Percentiles rank a stretch among this genome's conserved stretches.
Conservation (phyloP, 1,140 invertebrate genomes). For the Drosophila varians region DNA sequence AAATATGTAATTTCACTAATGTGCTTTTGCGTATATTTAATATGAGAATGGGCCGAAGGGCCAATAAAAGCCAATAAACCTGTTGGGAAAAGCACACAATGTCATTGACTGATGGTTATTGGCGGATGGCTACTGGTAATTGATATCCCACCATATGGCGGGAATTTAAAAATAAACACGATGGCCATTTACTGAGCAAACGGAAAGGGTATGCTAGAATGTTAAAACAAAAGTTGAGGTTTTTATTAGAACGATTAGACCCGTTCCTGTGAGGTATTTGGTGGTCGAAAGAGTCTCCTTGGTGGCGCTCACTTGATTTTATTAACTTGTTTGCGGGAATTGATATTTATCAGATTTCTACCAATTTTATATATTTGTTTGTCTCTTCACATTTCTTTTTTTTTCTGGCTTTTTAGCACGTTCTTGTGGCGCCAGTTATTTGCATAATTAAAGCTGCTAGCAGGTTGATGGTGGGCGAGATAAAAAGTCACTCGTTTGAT, state of each 20-base stretch:
- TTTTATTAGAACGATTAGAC: background rate
- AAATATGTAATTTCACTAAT: constrained; percentile 2
- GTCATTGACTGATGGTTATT: constrained; percentile 26
- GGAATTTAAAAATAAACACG: constrained; percentile 23
- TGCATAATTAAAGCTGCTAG: constrained; percentile 70
- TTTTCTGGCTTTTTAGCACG: constrained; percentile 44
- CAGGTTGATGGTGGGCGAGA: constrained; percentile 48
- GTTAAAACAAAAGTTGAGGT: background rate
- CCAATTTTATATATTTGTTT: constrained; percentile 25
- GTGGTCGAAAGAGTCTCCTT: background rate
- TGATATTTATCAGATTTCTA: constrained; percentile 58
- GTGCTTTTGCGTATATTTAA: background rate
- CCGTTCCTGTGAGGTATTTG: constrained; percentile 2
- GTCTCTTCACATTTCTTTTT: background rate
- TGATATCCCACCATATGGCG: constrained; percentile 29
- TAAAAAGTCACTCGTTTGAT: constrained; percentile 45
- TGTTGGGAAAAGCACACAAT: constrained; percentile 18
- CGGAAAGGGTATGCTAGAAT: background rate
- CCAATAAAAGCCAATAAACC: constrained; percentile 7
- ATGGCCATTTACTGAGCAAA: background rate
- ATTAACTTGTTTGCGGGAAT: constrained; percentile 29
- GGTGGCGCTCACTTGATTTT: constrained; percentile 3
- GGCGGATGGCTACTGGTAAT: constrained; percentile 29
- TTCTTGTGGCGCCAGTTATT: constrained; percentile 71
- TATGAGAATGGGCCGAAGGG: background rate